phyloP scores from a whole-genome alignment of 2,113 vertebrate genomes.

The Bostrychus sinensis region DNA sequence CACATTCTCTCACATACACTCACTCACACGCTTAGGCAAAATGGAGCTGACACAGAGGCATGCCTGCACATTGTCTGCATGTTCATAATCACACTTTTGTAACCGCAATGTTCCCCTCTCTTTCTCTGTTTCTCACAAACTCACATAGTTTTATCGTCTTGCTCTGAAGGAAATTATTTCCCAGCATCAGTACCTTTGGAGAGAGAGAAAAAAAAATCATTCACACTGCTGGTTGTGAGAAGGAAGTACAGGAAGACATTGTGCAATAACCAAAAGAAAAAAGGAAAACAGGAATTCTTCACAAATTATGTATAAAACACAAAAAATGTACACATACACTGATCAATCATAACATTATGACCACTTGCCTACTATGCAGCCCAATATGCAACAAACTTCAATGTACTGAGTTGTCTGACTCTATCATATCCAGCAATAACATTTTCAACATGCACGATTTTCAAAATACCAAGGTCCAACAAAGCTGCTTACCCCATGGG shows the following conservation, averaged over 20 bases:
- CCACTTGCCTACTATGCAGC: no score
- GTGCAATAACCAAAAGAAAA: conserved; percentile 41
- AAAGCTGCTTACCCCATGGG: no score
- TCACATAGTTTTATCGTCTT: conserved; percentile 37
- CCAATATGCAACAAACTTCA: no score
- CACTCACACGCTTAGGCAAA: conserved; percentile 36
- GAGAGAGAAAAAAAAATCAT: conserved; percentile 43
- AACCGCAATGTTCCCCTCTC: conserved; percentile 48
- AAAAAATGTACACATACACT: background rate
- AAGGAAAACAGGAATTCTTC: conserved; percentile 24
- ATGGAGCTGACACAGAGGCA: conserved; percentile 65
- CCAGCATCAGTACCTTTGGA: conserved; percentile 45
- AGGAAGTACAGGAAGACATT: conserved; percentile 36
- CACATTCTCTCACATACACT: conserved; percentile 45
- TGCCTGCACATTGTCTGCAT: conserved; percentile 69
- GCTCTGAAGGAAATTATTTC: conserved; percentile 60
- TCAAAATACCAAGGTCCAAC: no score
- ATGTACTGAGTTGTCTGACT: no score
- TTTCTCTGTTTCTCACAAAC: conserved; percentile 15
- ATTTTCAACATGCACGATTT: no score
- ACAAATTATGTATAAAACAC: conserved; percentile 31
- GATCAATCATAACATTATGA: background rate
- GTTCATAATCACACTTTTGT: conserved; percentile 66
- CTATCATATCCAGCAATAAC: no score
- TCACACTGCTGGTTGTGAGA: conserved; percentile 43